Evolutionary conservation across 2,888 invertebrate genomes (phyloP).

Genomic region (Athalia circularis): DNA sequence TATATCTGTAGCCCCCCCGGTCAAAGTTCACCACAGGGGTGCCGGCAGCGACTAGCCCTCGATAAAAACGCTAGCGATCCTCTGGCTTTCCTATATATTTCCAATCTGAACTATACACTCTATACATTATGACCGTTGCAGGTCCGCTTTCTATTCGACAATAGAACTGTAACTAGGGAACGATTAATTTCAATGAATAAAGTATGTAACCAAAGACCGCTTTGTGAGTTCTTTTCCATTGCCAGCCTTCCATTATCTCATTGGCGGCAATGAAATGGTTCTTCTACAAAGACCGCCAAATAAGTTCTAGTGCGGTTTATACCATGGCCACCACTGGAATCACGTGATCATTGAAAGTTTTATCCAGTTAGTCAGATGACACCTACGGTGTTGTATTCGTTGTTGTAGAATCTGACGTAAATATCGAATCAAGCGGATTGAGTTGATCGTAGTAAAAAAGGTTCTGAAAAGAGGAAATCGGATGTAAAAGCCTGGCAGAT

Average conservation of each 20-base stretch:
- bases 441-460: too few relatives aligned
- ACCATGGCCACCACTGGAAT: not conserved
- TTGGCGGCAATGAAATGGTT: constrained; percentile 28
- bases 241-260: constrained; percentile 30
- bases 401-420: too few relatives aligned
- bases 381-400: too few relatives aligned
- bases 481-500: too few relatives aligned
- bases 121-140: not conserved
- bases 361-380: not conserved
- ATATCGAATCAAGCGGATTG: too few relatives aligned
- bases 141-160: constrained; percentile 34
- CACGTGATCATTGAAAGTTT: constrained; percentile 1
- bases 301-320: constrained; percentile 16
- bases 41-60: constrained; percentile 32
- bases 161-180: constrained; percentile 33
- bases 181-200: constrained; percentile 44
- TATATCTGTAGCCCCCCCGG: constrained; percentile 33
- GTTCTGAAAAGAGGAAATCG: too few relatives aligned
- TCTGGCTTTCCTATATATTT: constrained; percentile 16
- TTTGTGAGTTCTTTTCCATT: constrained; percentile 24
- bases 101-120: constrained; percentile 14
- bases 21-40: constrained; percentile 41
- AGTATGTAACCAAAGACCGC: constrained; percentile 27
- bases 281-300: constrained; percentile 16
- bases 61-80: constrained; percentile 32